Conservation (phyloP, 2,888 invertebrate species). For the Colletes collaris region DNA sequence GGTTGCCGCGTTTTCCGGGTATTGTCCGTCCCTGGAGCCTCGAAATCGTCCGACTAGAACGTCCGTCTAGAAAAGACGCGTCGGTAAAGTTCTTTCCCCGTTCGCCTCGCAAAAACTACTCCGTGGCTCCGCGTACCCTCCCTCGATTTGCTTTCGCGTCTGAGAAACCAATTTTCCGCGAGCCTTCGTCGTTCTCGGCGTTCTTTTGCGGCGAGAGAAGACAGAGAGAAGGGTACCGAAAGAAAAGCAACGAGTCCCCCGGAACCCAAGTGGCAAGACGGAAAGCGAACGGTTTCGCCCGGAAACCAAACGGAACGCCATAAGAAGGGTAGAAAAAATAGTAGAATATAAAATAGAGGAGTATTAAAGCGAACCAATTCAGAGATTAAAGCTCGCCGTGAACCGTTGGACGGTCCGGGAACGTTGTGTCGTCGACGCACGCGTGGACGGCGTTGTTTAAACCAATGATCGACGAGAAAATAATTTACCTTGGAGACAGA, state of each 20-base stretch:
- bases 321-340: background rate
- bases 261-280: constrained; percentile 4
- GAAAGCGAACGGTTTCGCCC: constrained; percentile 4
- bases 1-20: background rate
- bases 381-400: background rate
- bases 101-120: constrained; percentile 44
- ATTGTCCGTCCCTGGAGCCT: constrained; percentile 31
- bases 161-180: constrained; percentile 67
- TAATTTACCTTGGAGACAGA: constrained; percentile 18
- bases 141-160: constrained; percentile 65
- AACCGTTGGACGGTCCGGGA: background rate
- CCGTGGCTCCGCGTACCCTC: constrained; percentile 41
- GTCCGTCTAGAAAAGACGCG: constrained; percentile 43
- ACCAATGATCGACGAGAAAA: constrained; percentile 11
- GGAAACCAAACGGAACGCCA: constrained; percentile 2
- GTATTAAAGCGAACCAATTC: constrained; percentile 10
- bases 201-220: constrained; percentile 50
- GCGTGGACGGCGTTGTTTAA: background rate
- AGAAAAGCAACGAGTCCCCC: constrained; percentile 32
- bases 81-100: constrained; percentile 31
- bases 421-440: background rate
- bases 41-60: constrained; percentile 45
- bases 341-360: constrained; percentile 4
- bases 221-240: constrained; percentile 12
- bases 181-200: constrained; percentile 55